Base-by-base conservation (phyloP, 2,113 vertebrate genomes). In the Cacatua alba region DNA sequence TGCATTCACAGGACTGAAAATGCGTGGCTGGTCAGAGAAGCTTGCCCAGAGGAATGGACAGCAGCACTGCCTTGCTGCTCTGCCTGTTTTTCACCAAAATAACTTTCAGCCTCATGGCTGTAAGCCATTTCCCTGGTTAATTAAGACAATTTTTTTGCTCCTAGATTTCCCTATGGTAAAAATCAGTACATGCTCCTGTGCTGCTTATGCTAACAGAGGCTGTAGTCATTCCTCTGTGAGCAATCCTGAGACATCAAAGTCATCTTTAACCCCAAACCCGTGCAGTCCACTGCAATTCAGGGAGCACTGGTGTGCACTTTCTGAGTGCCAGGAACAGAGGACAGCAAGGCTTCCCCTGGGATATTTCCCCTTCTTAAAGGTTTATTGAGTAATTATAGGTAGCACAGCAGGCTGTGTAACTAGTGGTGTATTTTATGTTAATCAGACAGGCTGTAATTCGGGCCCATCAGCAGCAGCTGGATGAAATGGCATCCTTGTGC, bases 401-500 rank as follows among this genome's bases (percentile, higher is more conserved):
- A 75, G 53, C 5, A 0, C 26, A 49, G 59, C 43, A 60, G 28
- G 51, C 46, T 75, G 26, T 71, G 43, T 96, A 84, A 96, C 82
- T 60, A 15, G 20, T 17, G 23, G 24, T 88, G 2, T 84, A 3
- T 78, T 65, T 81, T 83, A 11, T 76, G 35, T 90, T 48, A 14
- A 90, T 51, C 86, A 99, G 99, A 76, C 98, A 98, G 94, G 87
- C 92, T 86, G 74, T 99, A 48, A 96, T 99, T 64, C 95, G 63
- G 82, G 98, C 98, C 84, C 98, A 99, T 69, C 97, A 25, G 92
- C 97, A 98, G 94, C 98, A 99, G 90, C 95, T 98, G 81, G 96
- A 98, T 82, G 98, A 99, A 94, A 98, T 99, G 98, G 98, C 98
- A 17, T 90, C 96, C 70, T 86, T 99, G 82, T 97, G 96, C 86